phyloP scores from a whole-genome alignment of 92 coral and sea anemone genomes.

The Pocillopora grandis region DNA sequence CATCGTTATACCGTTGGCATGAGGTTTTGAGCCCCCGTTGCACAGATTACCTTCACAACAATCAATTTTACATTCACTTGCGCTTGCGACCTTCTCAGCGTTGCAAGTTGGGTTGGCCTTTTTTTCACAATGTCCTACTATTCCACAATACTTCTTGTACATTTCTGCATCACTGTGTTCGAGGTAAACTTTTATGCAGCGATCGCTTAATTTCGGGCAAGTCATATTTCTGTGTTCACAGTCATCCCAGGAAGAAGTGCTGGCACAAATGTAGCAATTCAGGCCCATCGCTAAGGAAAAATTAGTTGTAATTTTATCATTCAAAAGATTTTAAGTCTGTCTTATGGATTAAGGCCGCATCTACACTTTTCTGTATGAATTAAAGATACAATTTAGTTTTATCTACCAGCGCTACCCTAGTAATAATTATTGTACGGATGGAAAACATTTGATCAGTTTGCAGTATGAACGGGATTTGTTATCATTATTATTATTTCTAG shows the following conservation, averaged over 20 bases:
- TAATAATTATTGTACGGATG: too few species aligned
- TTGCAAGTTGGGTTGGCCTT: constrained; percentile 2
- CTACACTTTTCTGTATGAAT: too few species aligned
- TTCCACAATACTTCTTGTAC: background rate
- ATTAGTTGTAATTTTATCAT: background rate
- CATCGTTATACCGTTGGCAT: background rate
- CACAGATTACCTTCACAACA: constrained; percentile 18
- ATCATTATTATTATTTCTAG: too few species aligned
- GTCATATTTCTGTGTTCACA: background rate
- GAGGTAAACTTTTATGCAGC: constrained; percentile 7
- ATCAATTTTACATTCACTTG: background rate
- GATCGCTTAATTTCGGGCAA: background rate
- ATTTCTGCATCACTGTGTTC: background rate
- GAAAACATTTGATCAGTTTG: too few species aligned
- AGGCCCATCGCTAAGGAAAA: background rate
- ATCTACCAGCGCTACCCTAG: too few species aligned
- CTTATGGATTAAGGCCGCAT: too few species aligned
- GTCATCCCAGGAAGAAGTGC: background rate
- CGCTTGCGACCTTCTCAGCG: background rate
- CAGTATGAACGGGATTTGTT: too few species aligned
- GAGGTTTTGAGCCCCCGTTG: constrained; percentile 1
- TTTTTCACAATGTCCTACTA: background rate
- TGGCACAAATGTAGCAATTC: background rate
- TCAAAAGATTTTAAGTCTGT: background rate
- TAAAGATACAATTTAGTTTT: too few species aligned